Percentiles rank a stretch among this genome's conserved stretches.
Conservation (phyloP, 2,888 invertebrate species). For the Erynnis tages region DNA sequence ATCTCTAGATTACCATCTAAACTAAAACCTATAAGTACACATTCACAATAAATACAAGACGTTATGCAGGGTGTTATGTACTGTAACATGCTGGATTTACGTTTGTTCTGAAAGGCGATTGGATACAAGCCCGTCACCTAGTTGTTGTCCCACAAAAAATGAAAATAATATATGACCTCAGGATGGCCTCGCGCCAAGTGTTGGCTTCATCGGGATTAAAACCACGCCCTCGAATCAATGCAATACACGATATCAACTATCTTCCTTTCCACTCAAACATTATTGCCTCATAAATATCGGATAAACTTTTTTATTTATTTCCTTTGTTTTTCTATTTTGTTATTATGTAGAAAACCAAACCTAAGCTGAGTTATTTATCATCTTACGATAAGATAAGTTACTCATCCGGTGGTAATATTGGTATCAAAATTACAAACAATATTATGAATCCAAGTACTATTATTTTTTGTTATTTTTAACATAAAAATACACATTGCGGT, state of each 20-base stretch:
- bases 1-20: background rate
- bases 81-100: background rate
- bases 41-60: too few species aligned
- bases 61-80: background rate
- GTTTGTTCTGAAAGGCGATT: background rate
- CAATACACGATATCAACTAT: slow-evolving; percentile 29
- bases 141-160: slow-evolving; percentile 8
- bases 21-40: background rate
- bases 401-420: too few species aligned
- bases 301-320: slow-evolving; percentile 28
- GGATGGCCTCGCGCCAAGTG: slow-evolving; percentile 56
- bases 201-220: slow-evolving; percentile 46
- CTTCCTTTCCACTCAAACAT: slow-evolving; percentile 31
- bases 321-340: slow-evolving; percentile 8
- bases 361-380: too few species aligned
- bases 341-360: too few species aligned
- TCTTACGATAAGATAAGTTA: too few species aligned
- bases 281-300: slow-evolving; percentile 33
- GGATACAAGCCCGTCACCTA: slow-evolving; percentile 1
- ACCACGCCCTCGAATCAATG: slow-evolving; percentile 32
- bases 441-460: too few species aligned
- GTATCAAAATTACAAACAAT: too few species aligned
- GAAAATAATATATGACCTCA: slow-evolving; percentile 5
- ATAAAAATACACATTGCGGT: too few species aligned
- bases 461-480: too few species aligned